These are phyloP conservation scores for Arrhopalites spinosus DNA, from an alignment of 2,888 invertebrate genomes.

Conservation along the genomic window DNA sequence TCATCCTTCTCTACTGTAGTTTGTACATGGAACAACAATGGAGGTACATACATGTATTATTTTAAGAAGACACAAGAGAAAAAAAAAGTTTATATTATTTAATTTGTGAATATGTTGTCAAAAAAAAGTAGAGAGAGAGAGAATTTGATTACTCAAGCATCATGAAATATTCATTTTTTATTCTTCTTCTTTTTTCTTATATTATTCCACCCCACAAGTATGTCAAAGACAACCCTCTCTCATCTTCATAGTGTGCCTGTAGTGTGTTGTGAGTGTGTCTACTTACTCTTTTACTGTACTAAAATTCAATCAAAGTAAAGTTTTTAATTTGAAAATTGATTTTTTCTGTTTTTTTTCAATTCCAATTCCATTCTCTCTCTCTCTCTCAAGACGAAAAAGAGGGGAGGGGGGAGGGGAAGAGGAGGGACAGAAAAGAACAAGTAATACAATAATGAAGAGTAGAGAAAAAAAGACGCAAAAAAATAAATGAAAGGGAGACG, in stretches of 20 bases:
- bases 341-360: constrained; percentile 13
- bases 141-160: neutral
- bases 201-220: no score
- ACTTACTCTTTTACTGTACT: neutral
- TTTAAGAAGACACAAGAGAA: no score
- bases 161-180: neutral
- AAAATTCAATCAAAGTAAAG: neutral
- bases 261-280: no score
- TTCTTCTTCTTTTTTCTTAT: neutral
- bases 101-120: no score
- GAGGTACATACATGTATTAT: no score
- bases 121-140: no score
- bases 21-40: no score
- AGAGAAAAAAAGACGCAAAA: neutral
- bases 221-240: neutral
- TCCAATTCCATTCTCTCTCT: no score
- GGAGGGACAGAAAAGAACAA: neutral
- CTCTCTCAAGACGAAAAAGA: neutral
- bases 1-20: no score
- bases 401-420: neutral
- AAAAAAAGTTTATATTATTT: no score
- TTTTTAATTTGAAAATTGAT: constrained; percentile 7
- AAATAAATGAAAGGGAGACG: constrained; percentile 2
- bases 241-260: no score
- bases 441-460: constrained; percentile 3